Conservation (phyloP, 2,797 vertebrate genomes). For the Platyrinchus mystaceus region DNA sequence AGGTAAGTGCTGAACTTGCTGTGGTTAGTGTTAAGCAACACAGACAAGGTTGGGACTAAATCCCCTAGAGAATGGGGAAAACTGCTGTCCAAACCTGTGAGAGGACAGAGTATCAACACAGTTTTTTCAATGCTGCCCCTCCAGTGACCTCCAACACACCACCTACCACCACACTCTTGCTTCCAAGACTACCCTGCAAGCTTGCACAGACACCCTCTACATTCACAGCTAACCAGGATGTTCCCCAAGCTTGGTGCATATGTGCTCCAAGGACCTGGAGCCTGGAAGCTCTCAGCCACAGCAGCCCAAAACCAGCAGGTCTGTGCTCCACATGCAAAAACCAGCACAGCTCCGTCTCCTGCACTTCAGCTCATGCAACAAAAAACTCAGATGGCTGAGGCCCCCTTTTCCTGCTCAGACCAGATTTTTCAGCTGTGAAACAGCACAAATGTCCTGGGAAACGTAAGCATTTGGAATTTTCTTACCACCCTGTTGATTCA, state of each 20-base stretch:
- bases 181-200: background rate
- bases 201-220: background rate
- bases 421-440: conserved; percentile 15
- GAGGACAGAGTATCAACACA: background rate
- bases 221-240: background rate
- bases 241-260: background rate
- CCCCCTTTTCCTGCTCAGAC: background rate
- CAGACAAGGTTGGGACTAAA: background rate
- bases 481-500: background rate
- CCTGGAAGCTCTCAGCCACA: background rate
- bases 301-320: background rate
- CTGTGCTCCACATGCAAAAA: background rate
- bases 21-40: background rate
- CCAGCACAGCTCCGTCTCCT: background rate
- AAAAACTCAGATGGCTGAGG: background rate
- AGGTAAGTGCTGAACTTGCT: background rate
- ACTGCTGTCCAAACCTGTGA: background rate
- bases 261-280: background rate
- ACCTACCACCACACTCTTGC: background rate
- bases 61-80: background rate
- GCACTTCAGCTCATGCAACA: background rate
- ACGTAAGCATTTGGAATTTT: background rate
- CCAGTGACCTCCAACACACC: background rate
- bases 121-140: background rate
- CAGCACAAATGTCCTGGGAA: background rate